Conservation (phyloP, 2,888 invertebrate genomes). For the Phyllotreta cruciferae region DNA sequence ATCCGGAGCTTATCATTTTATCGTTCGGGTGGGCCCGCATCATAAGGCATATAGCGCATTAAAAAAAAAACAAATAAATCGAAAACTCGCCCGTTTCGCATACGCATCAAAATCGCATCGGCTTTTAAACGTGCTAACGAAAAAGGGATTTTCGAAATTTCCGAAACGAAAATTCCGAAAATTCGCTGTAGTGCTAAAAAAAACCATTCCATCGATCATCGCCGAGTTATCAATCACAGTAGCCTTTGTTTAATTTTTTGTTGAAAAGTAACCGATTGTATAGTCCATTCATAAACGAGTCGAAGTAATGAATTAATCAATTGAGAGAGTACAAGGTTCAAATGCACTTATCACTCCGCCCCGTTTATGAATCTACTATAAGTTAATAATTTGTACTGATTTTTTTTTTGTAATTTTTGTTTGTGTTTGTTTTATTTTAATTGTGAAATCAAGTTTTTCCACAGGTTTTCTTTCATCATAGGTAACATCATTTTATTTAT, state of each 20-base stretch:
- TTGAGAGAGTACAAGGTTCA: too few relatives aligned
- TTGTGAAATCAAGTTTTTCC: conserved; percentile 44
- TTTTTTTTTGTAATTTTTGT: conserved; percentile 5
- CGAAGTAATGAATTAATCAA: too few relatives aligned
- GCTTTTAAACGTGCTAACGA: conserved; percentile 43
- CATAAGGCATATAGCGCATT: conserved; percentile 53
- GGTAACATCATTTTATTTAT: conserved; percentile 50
- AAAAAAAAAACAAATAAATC: conserved; percentile 30
- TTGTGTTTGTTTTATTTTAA: not conserved
- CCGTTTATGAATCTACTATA: too few relatives aligned
- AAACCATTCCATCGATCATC: not conserved
- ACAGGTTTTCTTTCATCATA: conserved; percentile 49
- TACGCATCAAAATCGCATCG: conserved; percentile 49
- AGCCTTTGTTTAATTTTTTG: too few relatives aligned
- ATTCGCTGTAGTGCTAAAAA: not conserved
- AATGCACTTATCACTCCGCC: too few relatives aligned
- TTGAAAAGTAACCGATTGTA: not conserved
- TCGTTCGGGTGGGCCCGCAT: conserved; percentile 53
- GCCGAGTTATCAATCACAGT: too few relatives aligned
- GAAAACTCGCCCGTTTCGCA: conserved; percentile 46
- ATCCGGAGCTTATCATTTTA: conserved; percentile 56
- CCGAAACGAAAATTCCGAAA: not conserved
- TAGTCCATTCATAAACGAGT: too few relatives aligned
- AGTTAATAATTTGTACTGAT: conserved; percentile 2
- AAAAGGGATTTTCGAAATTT: conserved; percentile 30